Percentiles rank a stretch among this genome's conserved stretches.
Evolutionary conservation across 2,888 invertebrate species (phyloP).

Genomic region (Erebia ligea): DNA sequence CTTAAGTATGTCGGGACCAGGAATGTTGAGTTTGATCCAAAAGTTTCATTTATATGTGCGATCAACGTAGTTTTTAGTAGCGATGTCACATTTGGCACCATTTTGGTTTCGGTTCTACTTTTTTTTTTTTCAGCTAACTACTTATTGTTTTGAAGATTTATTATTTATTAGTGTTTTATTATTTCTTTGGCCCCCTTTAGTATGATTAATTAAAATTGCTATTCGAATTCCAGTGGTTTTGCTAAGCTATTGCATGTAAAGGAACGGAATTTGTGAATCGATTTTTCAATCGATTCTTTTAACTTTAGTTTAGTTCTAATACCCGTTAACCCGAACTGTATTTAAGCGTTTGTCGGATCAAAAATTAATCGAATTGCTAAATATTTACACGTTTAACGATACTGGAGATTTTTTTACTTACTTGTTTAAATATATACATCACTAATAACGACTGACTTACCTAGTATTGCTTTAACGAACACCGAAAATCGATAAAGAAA

Average conservation of each 20-base stretch:
- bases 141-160: constrained; percentile 35
- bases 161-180: constrained; percentile 10
- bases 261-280: constrained; percentile 58
- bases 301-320: constrained; percentile 42
- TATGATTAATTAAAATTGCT: constrained; percentile 27
- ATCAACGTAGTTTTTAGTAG: constrained; percentile 60
- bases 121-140: constrained; percentile 50
- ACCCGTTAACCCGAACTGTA: constrained; percentile 61
- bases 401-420: constrained; percentile 21
- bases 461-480: constrained; percentile 63
- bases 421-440: constrained; percentile 41
- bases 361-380: not conserved
- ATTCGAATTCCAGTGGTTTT: constrained; percentile 4
- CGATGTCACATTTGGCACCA: constrained; percentile 66
- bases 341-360: constrained; percentile 11
- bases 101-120: constrained; percentile 50
- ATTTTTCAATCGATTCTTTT: constrained; percentile 33
- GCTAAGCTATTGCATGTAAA: constrained; percentile 58
- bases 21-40: constrained; percentile 67
- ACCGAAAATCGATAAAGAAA: constrained; percentile 37
- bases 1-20: constrained; percentile 82
- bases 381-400: constrained; percentile 10
- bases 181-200: constrained; percentile 64
- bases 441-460: constrained; percentile 46
- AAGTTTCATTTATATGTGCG: constrained; percentile 58